phyloP scores from a whole-genome alignment of 1,140 invertebrate species.

The Brachionus plicatilis region DNA sequence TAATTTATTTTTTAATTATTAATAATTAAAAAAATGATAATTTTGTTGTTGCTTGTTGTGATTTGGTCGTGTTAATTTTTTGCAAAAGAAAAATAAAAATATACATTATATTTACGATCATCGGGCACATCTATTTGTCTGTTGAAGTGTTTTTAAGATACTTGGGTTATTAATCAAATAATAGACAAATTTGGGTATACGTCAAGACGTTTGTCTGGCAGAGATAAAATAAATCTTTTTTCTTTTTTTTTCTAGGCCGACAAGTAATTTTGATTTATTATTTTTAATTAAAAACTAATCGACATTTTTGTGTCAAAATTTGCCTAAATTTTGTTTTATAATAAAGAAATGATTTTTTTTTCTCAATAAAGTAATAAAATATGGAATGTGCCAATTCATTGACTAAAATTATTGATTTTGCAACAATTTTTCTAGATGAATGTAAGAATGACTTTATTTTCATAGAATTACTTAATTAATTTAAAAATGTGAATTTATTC shows the following conservation, averaged over 20 bases:
- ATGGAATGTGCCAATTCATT: no score
- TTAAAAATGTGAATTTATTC: no score
- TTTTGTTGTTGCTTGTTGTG: not conserved
- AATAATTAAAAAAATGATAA: not conserved
- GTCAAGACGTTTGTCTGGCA: not conserved
- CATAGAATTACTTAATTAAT: no score
- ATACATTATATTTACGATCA: not conserved
- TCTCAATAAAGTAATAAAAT: not conserved
- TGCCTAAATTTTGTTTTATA: not conserved
- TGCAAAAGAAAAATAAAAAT: not conserved
- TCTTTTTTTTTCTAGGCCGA: not conserved
- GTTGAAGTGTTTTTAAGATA: not conserved
- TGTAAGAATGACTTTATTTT: no score
- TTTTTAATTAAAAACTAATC: not conserved
- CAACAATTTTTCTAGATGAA: no score
- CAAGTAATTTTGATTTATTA: not conserved
- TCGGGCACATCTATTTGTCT: not conserved
- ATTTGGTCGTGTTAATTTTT: not conserved
- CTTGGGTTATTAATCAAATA: not conserved
- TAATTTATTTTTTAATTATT: slow-evolving; percentile 3
- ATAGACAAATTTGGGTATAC: not conserved
- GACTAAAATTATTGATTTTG: no score
- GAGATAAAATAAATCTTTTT: not conserved
- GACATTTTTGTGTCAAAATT: not conserved
- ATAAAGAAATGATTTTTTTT: not conserved